These are phyloP conservation scores for Phasianus colchicus DNA, from an alignment of 2,113 vertebrate species.

Conservation along the genomic window DNA sequence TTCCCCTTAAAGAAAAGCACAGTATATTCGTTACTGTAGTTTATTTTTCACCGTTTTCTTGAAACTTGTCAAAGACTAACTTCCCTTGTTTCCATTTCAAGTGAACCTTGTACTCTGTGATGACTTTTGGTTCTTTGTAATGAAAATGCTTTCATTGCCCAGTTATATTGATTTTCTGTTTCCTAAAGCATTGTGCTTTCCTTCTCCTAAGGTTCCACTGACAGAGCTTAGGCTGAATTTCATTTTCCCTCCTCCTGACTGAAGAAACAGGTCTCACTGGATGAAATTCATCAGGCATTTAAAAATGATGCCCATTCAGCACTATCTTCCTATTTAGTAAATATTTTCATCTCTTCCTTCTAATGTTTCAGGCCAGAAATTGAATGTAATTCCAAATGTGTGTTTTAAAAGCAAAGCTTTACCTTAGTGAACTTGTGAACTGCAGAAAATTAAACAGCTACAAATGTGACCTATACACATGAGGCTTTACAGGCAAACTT, in stretches of 20 bases:
- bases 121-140: slow-evolving; percentile 24
- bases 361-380: neutral
- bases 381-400: neutral
- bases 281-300: neutral
- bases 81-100: slow-evolving; percentile 11
- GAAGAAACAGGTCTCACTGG: neutral
- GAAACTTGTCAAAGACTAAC: neutral
- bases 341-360: neutral
- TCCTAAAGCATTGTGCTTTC: slow-evolving; percentile 18
- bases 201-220: neutral
- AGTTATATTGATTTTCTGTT: slow-evolving; percentile 22
- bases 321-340: neutral
- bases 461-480: neutral
- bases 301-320: neutral
- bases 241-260: neutral
- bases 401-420: slow-evolving; percentile 14
- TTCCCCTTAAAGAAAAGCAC: neutral
- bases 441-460: neutral
- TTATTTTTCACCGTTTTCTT: slow-evolving; percentile 12
- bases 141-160: slow-evolving; percentile 33
- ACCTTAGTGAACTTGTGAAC: neutral
- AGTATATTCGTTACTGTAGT: neutral
- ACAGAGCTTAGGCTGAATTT: neutral
- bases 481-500: neutral
- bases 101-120: neutral